Base-by-base conservation (phyloP, 2,113 vertebrate species). In the Cathartes aura region DNA sequence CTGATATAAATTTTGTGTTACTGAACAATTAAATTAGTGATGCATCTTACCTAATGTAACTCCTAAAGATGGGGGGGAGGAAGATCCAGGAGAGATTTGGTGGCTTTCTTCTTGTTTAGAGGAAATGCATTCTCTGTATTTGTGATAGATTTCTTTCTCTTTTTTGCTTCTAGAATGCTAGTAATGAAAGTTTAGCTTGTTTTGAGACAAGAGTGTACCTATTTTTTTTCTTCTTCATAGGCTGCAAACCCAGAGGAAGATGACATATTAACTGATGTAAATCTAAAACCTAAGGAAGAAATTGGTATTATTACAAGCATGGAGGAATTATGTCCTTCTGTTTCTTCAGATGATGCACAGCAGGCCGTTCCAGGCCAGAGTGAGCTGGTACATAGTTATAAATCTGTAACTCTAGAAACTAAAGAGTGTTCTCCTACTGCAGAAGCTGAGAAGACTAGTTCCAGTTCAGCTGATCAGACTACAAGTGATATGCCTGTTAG, bases 281-380 rank as follows among this genome's bases (percentile, higher is more conserved):
- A 96, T 79, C 19, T 82, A 87, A 94, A 96, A 55, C 24, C 59
- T 63, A 87, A 95, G 53, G 96, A 86, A 84, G 97, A 97, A 63
- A 63, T 15, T 12, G 29, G 20, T 82, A 34, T 26, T 62, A 34
- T 8, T 86, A 29, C 36, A 87, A 64, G 47, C 95, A 92, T 5
- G 9, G 97, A 97, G 23, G 88, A 92, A 64, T 92, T 86, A 7
- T 16, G 2, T 53, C 82, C 75, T 92, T 68, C 82, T 96, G 59
- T 85, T 52, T 75, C 88, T 91, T 72, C 87, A 60, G 78, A 90
- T 38, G 58, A 82, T 55, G 83, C 76, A 40, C 93, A 93, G 70
- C 45, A 94, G 78, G 76, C 87, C 12, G 2, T 71, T 38, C 62
- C 38, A 58, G 74, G 23, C 27, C 95, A 79, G 70, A 64, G 74